Base-by-base conservation (phyloP, 92 coral and sea anemone genomes). In the Parazoanthus atlanticus region DNA sequence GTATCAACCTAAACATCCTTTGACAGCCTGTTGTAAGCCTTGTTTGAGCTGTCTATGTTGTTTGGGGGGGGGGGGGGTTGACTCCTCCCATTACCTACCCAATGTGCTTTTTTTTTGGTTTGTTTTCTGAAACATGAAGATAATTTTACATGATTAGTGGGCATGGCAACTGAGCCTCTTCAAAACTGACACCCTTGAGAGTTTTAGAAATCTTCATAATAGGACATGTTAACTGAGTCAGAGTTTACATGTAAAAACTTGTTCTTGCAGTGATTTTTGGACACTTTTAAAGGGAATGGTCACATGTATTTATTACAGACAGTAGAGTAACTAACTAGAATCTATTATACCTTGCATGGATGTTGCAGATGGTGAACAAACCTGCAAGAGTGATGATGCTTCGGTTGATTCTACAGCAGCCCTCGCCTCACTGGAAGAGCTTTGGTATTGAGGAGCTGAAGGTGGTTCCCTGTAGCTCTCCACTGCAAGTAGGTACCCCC, bases 361-460 rank as follows among this genome's bases (percentile, higher is more conserved):
- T 43, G 17, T 85, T 86, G 49, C 54, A 95, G 96, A 92, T 90
- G 95, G 89, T 75, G 40, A 61, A 88, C 71, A 89, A 89, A 8
- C 93, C 94, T 32, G 82, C 79, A 74, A 90, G 93, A 83, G 96
- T 94, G 67, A 86, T 94, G 56, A 89, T 94, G 92, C 83, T 96
- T 56, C 95, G 99, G 46, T 43, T 96, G 17, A 94, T 96, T 65
- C 96, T 95, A 7, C 91, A 95, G 69, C 99, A 96, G 88, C 97
- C 99, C 7, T 96, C 99, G 6, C 99, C 99, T 15, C 99, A 96
- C 89, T 96, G 99, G 99, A 90, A 84, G 49, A 91, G 72, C 76
- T 93, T 96, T 93, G 92, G 98, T 4, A 81, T 96, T 81, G 99
- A 95, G 25, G 93, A 92, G 76, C 70, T 95, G 2, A 85, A 82